Conservation (phyloP, 2,113 vertebrate genomes). For the Malurus cyaneus region DNA sequence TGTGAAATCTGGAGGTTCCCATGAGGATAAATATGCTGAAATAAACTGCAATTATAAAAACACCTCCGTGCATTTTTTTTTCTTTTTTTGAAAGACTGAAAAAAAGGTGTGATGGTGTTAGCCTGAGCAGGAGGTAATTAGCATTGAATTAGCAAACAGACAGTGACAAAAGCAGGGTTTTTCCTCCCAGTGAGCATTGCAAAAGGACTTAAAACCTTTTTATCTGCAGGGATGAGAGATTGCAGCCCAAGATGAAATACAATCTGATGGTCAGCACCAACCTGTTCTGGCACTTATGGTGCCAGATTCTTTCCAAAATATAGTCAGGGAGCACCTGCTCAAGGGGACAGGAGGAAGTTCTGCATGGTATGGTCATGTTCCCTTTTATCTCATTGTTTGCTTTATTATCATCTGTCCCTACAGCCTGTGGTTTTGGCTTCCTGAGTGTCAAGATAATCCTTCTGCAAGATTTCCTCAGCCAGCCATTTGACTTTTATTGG, state of each 20-base stretch:
- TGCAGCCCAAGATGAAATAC: background rate
- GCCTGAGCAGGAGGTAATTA: background rate
- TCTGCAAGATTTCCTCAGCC: background rate
- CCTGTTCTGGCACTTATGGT: background rate
- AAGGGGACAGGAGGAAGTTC: background rate
- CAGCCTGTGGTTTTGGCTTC: background rate
- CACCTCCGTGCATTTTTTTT: background rate
- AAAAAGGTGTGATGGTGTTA: background rate
- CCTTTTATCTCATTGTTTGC: background rate
- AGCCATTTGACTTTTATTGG: background rate
- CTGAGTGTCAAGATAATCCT: background rate
- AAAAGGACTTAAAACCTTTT: background rate
- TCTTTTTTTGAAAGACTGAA: background rate
- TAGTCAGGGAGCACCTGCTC: background rate
- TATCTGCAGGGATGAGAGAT: background rate
- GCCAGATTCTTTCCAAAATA: background rate
- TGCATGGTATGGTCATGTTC: background rate
- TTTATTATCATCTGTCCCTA: background rate
- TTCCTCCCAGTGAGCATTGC: background rate
- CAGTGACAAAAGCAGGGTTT: background rate
- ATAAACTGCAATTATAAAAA: slow-evolving; percentile 35
- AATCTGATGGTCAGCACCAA: background rate
- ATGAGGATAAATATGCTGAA: slow-evolving; percentile 52
- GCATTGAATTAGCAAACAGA: background rate
- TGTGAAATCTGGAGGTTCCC: slow-evolving; percentile 50